These are phyloP conservation scores for Manis javanica DNA, from an alignment of 2,797 vertebrate species.

Conservation along the genomic window DNA sequence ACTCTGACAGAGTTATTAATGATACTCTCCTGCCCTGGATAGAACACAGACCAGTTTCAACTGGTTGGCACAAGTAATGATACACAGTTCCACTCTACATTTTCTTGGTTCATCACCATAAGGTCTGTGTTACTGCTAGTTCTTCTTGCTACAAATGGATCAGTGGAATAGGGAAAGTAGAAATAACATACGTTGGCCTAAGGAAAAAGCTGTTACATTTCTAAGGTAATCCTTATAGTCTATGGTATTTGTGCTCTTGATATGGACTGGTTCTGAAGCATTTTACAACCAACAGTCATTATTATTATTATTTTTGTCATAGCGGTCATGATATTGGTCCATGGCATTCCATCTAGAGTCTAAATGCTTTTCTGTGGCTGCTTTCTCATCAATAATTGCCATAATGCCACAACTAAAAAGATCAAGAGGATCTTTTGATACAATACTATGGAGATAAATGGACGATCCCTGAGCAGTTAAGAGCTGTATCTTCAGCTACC, in stretches of 20 bases:
- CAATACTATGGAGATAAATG: not conserved
- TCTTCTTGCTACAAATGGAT: not conserved
- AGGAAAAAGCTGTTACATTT: not conserved
- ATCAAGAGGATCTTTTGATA: not conserved
- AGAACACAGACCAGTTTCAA: not conserved
- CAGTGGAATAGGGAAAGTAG: not conserved
- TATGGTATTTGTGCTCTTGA: not conserved
- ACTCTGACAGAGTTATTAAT: not conserved
- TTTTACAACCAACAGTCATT: not conserved
- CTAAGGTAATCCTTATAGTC: not conserved
- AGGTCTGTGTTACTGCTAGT: not conserved
- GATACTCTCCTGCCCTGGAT: not conserved
- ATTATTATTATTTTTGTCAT: not conserved
- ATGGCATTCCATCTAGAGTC: not conserved
- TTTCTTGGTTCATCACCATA: not conserved
- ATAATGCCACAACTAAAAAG: not conserved
- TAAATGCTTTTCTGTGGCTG: not conserved
- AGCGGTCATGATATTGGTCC: not conserved
- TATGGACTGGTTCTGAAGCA: not conserved
- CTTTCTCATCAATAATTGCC: not conserved
- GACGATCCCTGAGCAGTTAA: not conserved
- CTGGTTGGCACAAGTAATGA: not conserved
- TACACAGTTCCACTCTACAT: not conserved
- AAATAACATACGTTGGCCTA: not conserved
- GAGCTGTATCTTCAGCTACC: not conserved